Evolutionary conservation across 2,113 vertebrate genomes (phyloP), one percentile per base, ranked within the genome.

Genomic region (Nesospiza acunhae): DNA sequence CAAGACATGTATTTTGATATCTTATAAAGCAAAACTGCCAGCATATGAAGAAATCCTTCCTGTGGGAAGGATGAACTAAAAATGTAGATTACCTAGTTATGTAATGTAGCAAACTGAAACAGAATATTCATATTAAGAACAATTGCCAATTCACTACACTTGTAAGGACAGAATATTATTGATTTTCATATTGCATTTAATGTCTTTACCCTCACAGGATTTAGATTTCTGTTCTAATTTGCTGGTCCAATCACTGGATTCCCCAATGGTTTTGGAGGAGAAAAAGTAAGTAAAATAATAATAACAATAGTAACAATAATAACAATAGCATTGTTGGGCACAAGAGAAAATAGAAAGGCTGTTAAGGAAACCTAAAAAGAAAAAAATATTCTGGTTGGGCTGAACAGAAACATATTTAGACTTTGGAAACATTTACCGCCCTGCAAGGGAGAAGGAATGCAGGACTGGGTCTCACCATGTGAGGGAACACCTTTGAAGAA

Each of bases 301-400:
- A 46, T 20, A 15, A 37, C 37, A 39, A 39, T 39, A 39, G 13
- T 39, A 39, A 39, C 11, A 39, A 5, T 5, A 52, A 3, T 0
- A 14, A 28, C 24, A 7, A 39, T 12, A 39, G 5, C 0, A 0
- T 3, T 46, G 3, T 39, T 47, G 4, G 6, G 23, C 33, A 44
- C 9, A 87, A 55, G 27, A 64, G 3, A 52, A 46, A 82, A 26
- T 26, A 46, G 3, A 75, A 67, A 59, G 26, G 55, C 46, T 67
- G 33, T 42, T 39, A 63, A 67, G 35, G 17, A 88, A 93, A 73
- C 7, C 2, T 9, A 15, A 39, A 56, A 28, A 9, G 0, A 7
- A 70, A 77, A 76, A 64, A 73, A 56, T 30, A 3, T n/a, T 28
- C 12, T 33, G 7, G 3, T 19, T 55, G 16, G 17, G 12, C 21